phyloP scores from a whole-genome alignment of 2,888 invertebrate species.

The Cetonia aurata region DNA sequence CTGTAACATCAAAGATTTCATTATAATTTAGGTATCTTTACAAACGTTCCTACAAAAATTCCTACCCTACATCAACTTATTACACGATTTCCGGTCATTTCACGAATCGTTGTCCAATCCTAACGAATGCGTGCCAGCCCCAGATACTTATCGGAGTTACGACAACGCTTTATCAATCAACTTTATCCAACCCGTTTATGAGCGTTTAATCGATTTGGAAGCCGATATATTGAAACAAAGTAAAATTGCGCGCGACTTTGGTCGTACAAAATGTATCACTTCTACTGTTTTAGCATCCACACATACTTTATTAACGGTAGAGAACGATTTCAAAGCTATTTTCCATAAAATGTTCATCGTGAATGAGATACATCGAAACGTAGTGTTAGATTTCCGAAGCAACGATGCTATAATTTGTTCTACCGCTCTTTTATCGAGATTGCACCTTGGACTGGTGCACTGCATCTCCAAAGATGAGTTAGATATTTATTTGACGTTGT shows the following conservation, averaged over 20 bases:
- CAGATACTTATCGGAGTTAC: slow-evolving; percentile 61
- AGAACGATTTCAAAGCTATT: slow-evolving; percentile 54
- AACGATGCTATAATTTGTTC: slow-evolving; percentile 55
- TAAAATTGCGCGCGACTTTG: slow-evolving; percentile 40
- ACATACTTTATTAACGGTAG: slow-evolving; percentile 59
- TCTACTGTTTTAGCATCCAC: slow-evolving; percentile 58
- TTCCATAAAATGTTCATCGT: slow-evolving; percentile 54
- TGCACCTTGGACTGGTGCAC: slow-evolving; percentile 58
- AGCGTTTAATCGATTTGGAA: slow-evolving; percentile 58
- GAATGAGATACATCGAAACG: slow-evolving; percentile 57
- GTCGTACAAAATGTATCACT: not conserved
- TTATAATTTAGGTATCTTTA: slow-evolving; percentile 46
- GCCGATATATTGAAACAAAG: slow-evolving; percentile 60
- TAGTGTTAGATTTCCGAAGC: slow-evolving; percentile 53
- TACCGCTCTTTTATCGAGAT: slow-evolving; percentile 55
- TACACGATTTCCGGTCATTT: slow-evolving; percentile 48
- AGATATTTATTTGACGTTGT: slow-evolving; percentile 61
- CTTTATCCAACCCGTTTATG: slow-evolving; percentile 58
- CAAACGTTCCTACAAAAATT: slow-evolving; percentile 58
- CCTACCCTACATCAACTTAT: slow-evolving; percentile 47
- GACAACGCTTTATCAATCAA: slow-evolving; percentile 55
- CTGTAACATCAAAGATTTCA: no score
- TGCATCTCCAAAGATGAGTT: slow-evolving; percentile 58
- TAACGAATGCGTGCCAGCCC: slow-evolving; percentile 33
- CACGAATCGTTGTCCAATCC: slow-evolving; percentile 48